phyloP scores from a whole-genome alignment of 2,113 vertebrate species.

The Lepisosteus oculatus region DNA sequence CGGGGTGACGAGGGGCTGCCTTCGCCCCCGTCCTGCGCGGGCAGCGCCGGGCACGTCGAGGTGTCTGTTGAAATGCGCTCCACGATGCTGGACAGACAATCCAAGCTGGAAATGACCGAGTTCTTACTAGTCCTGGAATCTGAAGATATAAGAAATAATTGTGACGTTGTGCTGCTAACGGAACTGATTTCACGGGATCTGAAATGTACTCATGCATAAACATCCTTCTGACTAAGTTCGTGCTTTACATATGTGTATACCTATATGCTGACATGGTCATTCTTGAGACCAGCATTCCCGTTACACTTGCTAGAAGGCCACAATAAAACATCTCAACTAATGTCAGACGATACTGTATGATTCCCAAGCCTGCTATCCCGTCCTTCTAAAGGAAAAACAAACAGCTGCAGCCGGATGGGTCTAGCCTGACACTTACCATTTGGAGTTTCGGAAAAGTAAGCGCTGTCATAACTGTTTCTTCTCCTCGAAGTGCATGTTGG shows the following conservation, averaged over 20 bases:
- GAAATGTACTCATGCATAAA: too few relatives aligned
- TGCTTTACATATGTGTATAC: too few relatives aligned
- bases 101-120: constrained; percentile 87
- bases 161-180: constrained; percentile 12
- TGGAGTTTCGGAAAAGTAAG: constrained; percentile 77
- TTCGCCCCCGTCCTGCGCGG: constrained; percentile 58
- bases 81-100: constrained; percentile 96
- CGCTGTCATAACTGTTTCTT: constrained; percentile 76
- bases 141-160: constrained; percentile 35
- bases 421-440: constrained; percentile 63
- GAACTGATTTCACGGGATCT: neutral
- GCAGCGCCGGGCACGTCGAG: constrained; percentile 61
- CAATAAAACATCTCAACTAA: too few relatives aligned
- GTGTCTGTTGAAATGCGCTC: constrained; percentile 92
- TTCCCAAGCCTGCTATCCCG: too few relatives aligned
- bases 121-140: constrained; percentile 73
- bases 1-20: constrained; percentile 61
- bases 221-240: too few relatives aligned
- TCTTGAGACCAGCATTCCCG: too few relatives aligned
- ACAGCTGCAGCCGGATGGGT: too few relatives aligned
- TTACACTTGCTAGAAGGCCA: too few relatives aligned
- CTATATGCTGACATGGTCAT: too few relatives aligned
- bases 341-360: too few relatives aligned
- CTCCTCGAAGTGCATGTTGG: constrained; percentile 71
- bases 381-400: too few relatives aligned